Conservation (phyloP, 2,888 invertebrate species). For the Hemistola chrysoprasaria region DNA sequence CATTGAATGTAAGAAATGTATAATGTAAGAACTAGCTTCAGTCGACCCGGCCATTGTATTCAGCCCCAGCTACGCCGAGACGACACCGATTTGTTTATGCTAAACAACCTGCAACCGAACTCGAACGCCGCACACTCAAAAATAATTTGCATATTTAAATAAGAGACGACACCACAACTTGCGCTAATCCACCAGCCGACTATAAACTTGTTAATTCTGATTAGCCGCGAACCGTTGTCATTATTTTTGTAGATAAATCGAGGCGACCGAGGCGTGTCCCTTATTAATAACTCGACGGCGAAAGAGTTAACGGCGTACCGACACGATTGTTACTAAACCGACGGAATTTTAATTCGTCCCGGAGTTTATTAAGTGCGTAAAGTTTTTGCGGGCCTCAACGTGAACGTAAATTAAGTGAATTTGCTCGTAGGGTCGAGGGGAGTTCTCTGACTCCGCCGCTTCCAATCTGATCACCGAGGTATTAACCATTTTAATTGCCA, state of each 20-base stretch:
- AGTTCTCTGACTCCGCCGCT: slow-evolving; percentile 34
- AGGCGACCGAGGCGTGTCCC: slow-evolving; percentile 53
- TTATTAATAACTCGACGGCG: slow-evolving; percentile 66
- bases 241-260: slow-evolving; percentile 64
- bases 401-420: slow-evolving; percentile 74
- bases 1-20: not conserved
- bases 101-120: slow-evolving; percentile 54
- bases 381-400: slow-evolving; percentile 67
- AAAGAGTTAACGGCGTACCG: slow-evolving; percentile 71
- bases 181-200: slow-evolving; percentile 41
- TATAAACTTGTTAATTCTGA: slow-evolving; percentile 61
- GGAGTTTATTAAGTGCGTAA: slow-evolving; percentile 80
- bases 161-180: slow-evolving; percentile 49
- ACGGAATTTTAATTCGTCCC: slow-evolving; percentile 78
- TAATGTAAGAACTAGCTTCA: not conserved
- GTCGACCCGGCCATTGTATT: not conserved
- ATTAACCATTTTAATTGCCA: slow-evolving; percentile 56
- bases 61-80: slow-evolving; percentile 10
- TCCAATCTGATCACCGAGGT: slow-evolving; percentile 59
- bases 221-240: slow-evolving; percentile 46
- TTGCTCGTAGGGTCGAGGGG: slow-evolving; percentile 55
- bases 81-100: slow-evolving; percentile 67
- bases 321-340: slow-evolving; percentile 76
- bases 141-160: slow-evolving; percentile 72
- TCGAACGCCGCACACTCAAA: slow-evolving; percentile 55